These are phyloP conservation scores for Calameuta pallipes DNA, from an alignment of 2,888 invertebrate species.

Conservation along the genomic window DNA sequence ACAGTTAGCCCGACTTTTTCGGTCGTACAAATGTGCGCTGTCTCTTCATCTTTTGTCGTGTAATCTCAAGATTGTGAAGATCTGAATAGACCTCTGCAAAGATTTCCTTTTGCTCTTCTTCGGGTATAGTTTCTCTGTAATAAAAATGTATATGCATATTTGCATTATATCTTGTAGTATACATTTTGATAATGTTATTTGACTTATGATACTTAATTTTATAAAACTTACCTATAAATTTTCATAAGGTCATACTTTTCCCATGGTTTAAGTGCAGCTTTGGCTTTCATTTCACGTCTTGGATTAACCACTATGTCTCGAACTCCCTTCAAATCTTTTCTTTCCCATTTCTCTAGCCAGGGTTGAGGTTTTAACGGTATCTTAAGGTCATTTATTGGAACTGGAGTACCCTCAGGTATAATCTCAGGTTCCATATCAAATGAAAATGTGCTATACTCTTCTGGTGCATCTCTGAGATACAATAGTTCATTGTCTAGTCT, in stretches of 20 bases:
- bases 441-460: conserved; percentile 93
- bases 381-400: conserved; percentile 83
- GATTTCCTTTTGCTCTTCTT: conserved; percentile 88
- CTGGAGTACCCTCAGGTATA: conserved; percentile 79
- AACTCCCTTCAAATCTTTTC: conserved; percentile 80
- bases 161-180: background rate
- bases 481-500: conserved; percentile 88
- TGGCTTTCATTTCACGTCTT: conserved; percentile 68
- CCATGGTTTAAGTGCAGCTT: conserved; percentile 77
- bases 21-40: conserved; percentile 74
- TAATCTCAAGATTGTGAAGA: conserved; percentile 77
- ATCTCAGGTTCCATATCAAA: conserved; percentile 90
- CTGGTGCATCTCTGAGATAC: conserved; percentile 90
- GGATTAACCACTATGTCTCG: conserved; percentile 71
- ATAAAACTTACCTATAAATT: conserved; percentile 77
- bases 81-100: conserved; percentile 85
- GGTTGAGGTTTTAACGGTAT: conserved; percentile 81
- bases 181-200: background rate
- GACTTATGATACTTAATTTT: background rate
- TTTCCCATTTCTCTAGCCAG: conserved; percentile 93
- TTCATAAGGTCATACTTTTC: conserved; percentile 95
- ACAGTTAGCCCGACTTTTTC: conserved; percentile 65
- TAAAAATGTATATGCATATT: conserved; percentile 25
- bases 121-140: conserved; percentile 82
- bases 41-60: conserved; percentile 73